Base-by-base conservation (phyloP, 2,113 vertebrate species). In the Gopherus flavomarginatus region DNA sequence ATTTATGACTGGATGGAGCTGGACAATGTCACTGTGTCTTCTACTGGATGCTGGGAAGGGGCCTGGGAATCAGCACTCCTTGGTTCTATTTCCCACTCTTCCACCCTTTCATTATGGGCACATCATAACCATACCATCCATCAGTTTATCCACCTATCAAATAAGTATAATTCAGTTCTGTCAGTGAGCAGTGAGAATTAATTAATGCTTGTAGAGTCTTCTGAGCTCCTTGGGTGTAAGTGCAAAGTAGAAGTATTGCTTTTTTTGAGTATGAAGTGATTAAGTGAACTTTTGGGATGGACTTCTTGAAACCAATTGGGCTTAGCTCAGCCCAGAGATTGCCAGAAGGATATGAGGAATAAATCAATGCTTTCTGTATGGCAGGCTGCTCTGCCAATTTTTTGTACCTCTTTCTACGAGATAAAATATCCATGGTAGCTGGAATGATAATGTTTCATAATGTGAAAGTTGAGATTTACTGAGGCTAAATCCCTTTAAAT, bases 31-130 rank as follows among this genome's bases (percentile, higher is more conserved):
- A 53, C 81, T 82, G 75, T 77, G 42, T 42, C 42, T 77, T 77
- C 38, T 77, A 26, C 52, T 88, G 50, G 35, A 11, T 2, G 35
- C 0, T 0, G n/a, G 42, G 10, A 24, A 85, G 21, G 16, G 47
- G 31, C 56, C 59, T 38, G 88, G n/a, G 17, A n/a, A 82, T 12
- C 42, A 81, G 29, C 10, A 11, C 49, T 13, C 29, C 49, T 53
- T n/a, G 49, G 79, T 19, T 49, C 47, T 83, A 13, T 54, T 89
- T 75, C 78, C 27, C n/a, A 11, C 14, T 83, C 8, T 87, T 42
- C 38, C 3, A 6, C 69, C 77, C 86, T 81, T 5, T 7, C 27
- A 53, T 24, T 24, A 78, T 35, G 14, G 49, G 56, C 59, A n/a
- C 72, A 88, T 77, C 44, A 92, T 49, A 82, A 11, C 35, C 4